These are phyloP conservation scores for Australoheros scitulus DNA, from an alignment of 2,113 vertebrate species.

Conservation along the genomic window DNA sequence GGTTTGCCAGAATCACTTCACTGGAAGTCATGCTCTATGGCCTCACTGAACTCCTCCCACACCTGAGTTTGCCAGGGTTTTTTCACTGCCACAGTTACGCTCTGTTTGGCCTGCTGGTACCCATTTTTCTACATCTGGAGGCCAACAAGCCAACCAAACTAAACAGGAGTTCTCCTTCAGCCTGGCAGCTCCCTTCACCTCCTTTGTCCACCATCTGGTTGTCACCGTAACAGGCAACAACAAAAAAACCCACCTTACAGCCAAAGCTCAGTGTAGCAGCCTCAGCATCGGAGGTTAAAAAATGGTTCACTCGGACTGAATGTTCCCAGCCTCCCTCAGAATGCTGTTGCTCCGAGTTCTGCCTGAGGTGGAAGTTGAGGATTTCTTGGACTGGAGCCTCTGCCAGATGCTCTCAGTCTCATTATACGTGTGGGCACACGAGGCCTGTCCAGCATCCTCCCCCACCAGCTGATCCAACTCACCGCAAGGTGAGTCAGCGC, in stretches of 20 bases:
- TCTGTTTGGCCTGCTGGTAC: not conserved
- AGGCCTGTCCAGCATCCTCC: not conserved
- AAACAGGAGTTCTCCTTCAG: not conserved
- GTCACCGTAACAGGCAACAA: no score
- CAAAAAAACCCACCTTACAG: not conserved
- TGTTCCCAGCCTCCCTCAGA: not conserved
- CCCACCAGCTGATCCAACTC: not conserved
- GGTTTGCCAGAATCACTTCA: not conserved
- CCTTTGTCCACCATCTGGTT: not conserved
- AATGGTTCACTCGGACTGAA: not conserved
- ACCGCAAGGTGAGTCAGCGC: not conserved
- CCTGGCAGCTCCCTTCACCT: not conserved
- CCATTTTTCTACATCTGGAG: not conserved
- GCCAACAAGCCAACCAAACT: not conserved
- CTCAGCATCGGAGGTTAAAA: not conserved
- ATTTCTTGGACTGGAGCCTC: not conserved
- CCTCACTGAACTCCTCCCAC: no score
- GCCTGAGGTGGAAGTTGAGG: not conserved
- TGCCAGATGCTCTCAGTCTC: not conserved
- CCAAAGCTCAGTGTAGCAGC: not conserved
- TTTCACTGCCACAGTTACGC: no score
- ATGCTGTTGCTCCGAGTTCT: not conserved
- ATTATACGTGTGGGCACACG: not conserved
- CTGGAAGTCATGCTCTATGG: not conserved
- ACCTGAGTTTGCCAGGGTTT: no score